A percentile compares a stretch with the other conserved stretches of the same genome.
Evolutionary conservation across 1,140 invertebrate species (phyloP).

Genomic region (Goniozus legneri): DNA sequence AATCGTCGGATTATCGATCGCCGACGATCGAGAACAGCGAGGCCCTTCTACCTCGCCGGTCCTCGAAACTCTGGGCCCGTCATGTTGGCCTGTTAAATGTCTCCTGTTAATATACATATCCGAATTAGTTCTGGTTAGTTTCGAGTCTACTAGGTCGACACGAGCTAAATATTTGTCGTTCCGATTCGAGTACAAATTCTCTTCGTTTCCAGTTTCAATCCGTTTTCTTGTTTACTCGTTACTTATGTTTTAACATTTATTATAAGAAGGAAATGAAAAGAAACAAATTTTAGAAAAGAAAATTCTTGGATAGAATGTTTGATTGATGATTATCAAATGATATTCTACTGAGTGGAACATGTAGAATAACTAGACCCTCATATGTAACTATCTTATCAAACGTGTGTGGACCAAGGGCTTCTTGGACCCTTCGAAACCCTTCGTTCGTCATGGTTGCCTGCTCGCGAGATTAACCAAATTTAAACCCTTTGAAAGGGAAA

Average conservation of each 20-base stretch:
- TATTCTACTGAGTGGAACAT: too few relatives aligned
- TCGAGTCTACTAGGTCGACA: too few relatives aligned
- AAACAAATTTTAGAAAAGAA: too few relatives aligned
- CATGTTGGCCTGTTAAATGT: slow-evolving; percentile 29
- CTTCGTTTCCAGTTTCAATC: background rate
- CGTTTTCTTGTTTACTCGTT: too few relatives aligned
- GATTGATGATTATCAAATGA: too few relatives aligned
- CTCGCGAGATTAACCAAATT: slow-evolving; percentile 35
- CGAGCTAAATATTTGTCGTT: slow-evolving; percentile 1
- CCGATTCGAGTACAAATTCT: slow-evolving; percentile 4
- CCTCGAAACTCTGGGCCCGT: slow-evolving; percentile 11
- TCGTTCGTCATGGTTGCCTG: slow-evolving; percentile 29
- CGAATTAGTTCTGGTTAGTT: background rate
- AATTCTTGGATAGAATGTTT: too few relatives aligned
- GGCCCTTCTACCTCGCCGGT: background rate
- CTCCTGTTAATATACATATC: slow-evolving; percentile 31
- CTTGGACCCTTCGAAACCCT: slow-evolving; percentile 10
- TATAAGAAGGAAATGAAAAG: too few relatives aligned
- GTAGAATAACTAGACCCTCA: too few relatives aligned
- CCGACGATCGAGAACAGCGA: slow-evolving; percentile 24
- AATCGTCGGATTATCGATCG: slow-evolving; percentile 39
- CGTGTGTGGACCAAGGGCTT: slow-evolving; percentile 15
- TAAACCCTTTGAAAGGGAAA: slow-evolving; percentile 30
- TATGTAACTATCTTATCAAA: too few relatives aligned
- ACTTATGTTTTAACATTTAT: too few relatives aligned